These are phyloP conservation scores for Reticulitermes speratus DNA, from an alignment of 1,140 invertebrate species.

Conservation along the genomic window DNA sequence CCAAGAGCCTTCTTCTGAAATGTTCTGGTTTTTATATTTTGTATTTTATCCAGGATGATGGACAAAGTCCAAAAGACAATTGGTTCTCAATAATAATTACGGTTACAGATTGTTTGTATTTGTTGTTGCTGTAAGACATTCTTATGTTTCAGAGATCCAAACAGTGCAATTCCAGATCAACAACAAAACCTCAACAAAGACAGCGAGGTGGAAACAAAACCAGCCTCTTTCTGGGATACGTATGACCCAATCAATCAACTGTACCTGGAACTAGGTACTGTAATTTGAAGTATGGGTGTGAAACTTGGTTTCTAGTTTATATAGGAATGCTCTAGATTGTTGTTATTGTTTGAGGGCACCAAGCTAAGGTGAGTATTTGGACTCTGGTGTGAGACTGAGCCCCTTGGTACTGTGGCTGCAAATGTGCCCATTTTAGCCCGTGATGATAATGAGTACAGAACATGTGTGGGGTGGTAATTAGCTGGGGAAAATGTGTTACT, in stretches of 20 bases:
- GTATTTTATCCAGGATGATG: too few species aligned
- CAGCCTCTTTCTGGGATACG: conserved; percentile 76
- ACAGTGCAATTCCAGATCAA: conserved; percentile 7
- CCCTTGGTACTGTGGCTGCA: too few species aligned
- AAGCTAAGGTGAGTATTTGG: neutral
- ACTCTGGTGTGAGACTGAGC: neutral
- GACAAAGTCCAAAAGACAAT: too few species aligned
- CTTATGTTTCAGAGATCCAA: conserved; percentile 30
- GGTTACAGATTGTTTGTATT: too few species aligned
- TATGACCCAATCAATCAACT: conserved; percentile 88
- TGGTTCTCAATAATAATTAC: too few species aligned
- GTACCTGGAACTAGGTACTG: conserved; percentile 74
- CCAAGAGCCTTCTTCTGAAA: too few species aligned
- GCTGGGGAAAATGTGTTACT: too few species aligned
- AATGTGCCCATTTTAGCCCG: too few species aligned
- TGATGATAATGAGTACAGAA: too few species aligned
- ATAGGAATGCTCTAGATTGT: neutral
- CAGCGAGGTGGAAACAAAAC: conserved; percentile 41
- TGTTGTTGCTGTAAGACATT: too few species aligned
- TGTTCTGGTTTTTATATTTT: too few species aligned
- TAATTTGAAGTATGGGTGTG: neutral
- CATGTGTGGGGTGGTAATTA: too few species aligned
- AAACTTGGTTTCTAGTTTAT: neutral
- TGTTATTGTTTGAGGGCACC: neutral
- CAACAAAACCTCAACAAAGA: conserved; percentile 7